Evolutionary conservation across 2,113 vertebrate genomes (phyloP), one percentile per base, ranked within the genome.

Genomic region (Mesoclemmys tuberculata): DNA sequence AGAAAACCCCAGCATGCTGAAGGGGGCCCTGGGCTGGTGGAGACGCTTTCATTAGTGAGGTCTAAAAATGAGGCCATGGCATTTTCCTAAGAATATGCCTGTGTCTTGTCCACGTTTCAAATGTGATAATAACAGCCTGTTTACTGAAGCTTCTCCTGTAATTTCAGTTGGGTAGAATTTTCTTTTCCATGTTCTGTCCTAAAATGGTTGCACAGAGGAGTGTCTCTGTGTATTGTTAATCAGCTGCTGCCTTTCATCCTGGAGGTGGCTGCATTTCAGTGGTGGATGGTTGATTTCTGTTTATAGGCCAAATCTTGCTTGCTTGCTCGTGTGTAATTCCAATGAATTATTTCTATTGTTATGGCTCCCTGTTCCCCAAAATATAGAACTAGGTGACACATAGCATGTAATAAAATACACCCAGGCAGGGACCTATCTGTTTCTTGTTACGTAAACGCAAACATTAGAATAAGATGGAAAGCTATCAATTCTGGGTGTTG

Each of bases 221-320:
- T 56, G 93, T 87, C 94, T 91, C 68, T 77, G 2, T 96, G 90
- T 1, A 1, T 85, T 90, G 77, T 93, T 95, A 95, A 92, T 97
- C 93, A 94, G 96, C 83, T 90, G 95, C 95, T 96, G 94, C 96
- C 95, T 97, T 97, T 97, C 95, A 96, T 97, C 96, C 96, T 96
- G 93, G 95, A 82, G 96, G 90, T 83, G 94, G 85, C 94, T 93
- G 24, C 90, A 96, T 96, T 96, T 94, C 93, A 96, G 85, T 88
- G 94, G 94, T 88, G 94, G 94, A 90, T 96, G 95, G 95, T 89
- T 90, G 95, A 95, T 96, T 94, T 85, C 96, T 97, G 93, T 96
- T 96, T 94, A 64, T 95, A 89, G 82, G 95, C 97, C 95, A 96
- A 95, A 96, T 97, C 95, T 96, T 82, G 46, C 96, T 96, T 87